Conservation (phyloP, 2,113 vertebrate species). For the Arothron firmamentum region DNA sequence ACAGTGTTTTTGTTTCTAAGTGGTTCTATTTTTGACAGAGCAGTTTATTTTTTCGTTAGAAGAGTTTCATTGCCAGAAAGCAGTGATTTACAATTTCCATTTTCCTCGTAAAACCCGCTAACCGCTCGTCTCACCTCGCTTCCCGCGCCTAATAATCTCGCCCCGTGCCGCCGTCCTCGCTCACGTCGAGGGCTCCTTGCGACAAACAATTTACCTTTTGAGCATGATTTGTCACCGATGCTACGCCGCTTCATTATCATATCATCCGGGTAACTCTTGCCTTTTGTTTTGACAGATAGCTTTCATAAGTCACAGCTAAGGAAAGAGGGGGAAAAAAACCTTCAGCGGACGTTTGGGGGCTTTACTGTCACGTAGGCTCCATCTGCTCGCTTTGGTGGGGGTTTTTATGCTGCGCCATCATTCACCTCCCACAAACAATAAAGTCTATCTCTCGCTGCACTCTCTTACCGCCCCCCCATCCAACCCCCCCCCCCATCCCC, state of each 20-base stretch:
- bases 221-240: conserved; percentile 69
- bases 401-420: conserved; percentile 76
- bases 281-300: conserved; percentile 78
- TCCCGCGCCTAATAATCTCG: conserved; percentile 32
- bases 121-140: conserved; percentile 40
- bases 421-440: conserved; percentile 78
- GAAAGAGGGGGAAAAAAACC: conserved; percentile 56
- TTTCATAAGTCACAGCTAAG: conserved; percentile 78
- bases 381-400: conserved; percentile 73
- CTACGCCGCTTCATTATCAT: conserved; percentile 73
- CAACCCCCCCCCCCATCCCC: conserved; percentile 26
- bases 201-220: conserved; percentile 70
- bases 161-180: conserved; percentile 35
- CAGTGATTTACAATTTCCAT: conserved; percentile 1
- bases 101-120: conserved; percentile 18
- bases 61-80: neutral
- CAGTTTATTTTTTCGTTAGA: conserved; percentile 7
- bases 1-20: no score
- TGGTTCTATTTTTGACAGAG: no score
- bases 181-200: conserved; percentile 44
- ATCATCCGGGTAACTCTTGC: conserved; percentile 69
- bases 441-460: conserved; percentile 63
- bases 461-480: conserved; percentile 23
- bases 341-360: conserved; percentile 73
- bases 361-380: conserved; percentile 80